Conservation (phyloP, 2,888 invertebrate genomes). For the Agriopis marginaria region DNA sequence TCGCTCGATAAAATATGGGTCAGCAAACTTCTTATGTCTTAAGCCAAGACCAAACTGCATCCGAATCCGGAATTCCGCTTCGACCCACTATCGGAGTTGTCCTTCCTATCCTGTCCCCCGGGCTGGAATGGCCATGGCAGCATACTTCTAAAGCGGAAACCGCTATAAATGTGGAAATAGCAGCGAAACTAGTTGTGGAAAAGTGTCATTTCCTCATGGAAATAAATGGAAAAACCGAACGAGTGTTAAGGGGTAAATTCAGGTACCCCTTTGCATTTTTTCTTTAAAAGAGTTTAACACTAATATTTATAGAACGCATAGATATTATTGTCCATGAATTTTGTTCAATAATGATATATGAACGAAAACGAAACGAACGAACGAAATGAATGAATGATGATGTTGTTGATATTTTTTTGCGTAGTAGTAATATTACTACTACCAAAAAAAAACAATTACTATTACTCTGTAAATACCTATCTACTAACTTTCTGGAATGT, state of each 20-base stretch:
- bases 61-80: conserved; percentile 71
- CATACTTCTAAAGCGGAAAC: conserved; percentile 50
- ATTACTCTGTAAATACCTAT: too few relatives aligned
- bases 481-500: too few relatives aligned
- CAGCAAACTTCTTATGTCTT: background rate
- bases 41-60: conserved; percentile 48
- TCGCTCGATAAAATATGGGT: background rate
- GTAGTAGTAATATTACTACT: too few relatives aligned
- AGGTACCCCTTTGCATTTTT: background rate
- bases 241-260: background rate
- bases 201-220: conserved; percentile 23
- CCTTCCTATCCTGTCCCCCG: conserved; percentile 59
- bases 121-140: conserved; percentile 48
- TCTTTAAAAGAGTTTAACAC: background rate
- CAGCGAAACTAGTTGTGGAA: background rate
- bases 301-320: too few relatives aligned
- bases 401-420: too few relatives aligned
- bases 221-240: conserved; percentile 17
- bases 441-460: too few relatives aligned
- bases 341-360: too few relatives aligned
- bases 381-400: too few relatives aligned
- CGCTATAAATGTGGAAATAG: conserved; percentile 25
- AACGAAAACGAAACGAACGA: too few relatives aligned
- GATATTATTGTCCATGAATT: too few relatives aligned
- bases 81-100: conserved; percentile 68